Evolutionary conservation across 1,140 invertebrate species (phyloP).

Genomic region (Antheraea mylitta): DNA sequence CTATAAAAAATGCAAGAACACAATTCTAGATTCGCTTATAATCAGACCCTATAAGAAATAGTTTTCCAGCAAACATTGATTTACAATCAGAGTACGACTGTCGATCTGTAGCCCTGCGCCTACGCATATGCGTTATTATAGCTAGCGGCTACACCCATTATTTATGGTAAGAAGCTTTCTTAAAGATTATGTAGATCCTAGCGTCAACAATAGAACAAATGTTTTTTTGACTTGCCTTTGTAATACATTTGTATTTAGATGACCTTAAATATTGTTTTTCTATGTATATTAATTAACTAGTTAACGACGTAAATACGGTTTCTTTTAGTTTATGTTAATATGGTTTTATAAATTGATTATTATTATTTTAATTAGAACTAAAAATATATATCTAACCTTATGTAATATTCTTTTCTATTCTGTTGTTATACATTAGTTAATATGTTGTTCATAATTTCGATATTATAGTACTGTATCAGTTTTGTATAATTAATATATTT

Average conservation of each 20-base stretch:
- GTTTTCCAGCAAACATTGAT: slow-evolving; percentile 41
- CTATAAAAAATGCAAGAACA: not conserved
- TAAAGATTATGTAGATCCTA: slow-evolving; percentile 72
- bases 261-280: not conserved
- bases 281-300: not conserved
- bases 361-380: no score
- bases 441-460: no score
- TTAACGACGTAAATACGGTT: no score
- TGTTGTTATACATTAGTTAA: no score
- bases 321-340: no score
- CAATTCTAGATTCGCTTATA: not conserved
- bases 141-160: slow-evolving; percentile 71
- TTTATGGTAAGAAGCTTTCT: slow-evolving; percentile 77
- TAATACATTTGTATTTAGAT: not conserved
- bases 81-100: slow-evolving; percentile 71
- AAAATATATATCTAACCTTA: no score
- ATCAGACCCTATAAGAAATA: not conserved
- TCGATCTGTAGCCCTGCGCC: slow-evolving; percentile 64
- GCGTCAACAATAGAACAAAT: slow-evolving; percentile 65
- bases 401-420: no score
- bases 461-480: no score
- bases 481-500: not conserved
- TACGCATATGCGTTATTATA: slow-evolving; percentile 64
- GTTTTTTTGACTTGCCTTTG: slow-evolving; percentile 23
- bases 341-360: no score